Evolutionary conservation across 2,797 vertebrate species (phyloP).

Genomic region (Argyrosomus regius): DNA sequence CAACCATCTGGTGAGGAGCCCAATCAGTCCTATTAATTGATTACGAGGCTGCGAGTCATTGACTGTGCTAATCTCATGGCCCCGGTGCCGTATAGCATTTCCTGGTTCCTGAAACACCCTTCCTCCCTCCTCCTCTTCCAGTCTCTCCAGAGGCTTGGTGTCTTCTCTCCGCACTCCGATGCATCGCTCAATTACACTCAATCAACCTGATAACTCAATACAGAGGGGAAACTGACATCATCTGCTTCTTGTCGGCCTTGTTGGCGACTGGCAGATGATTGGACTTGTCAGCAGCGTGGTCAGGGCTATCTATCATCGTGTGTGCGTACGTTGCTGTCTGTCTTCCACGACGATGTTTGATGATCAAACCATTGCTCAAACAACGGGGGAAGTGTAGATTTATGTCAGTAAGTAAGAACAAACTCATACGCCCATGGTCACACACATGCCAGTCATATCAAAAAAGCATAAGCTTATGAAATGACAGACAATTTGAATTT

Average conservation of each 20-base stretch:
- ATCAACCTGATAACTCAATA: conserved; percentile 80
- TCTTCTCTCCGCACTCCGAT: conserved; percentile 75
- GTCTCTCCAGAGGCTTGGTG: conserved; percentile 66
- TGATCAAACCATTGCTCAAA: conserved; percentile 16
- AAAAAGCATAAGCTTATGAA: neutral
- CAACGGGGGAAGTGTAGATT: neutral
- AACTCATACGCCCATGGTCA: neutral
- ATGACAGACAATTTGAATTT: conserved; percentile 6
- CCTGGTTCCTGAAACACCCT: conserved; percentile 71
- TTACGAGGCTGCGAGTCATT: conserved; percentile 32
- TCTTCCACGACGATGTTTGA: conserved; percentile 25
- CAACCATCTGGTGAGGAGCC: conserved; percentile 22
- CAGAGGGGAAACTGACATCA: conserved; percentile 78
- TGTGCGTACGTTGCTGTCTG: conserved; percentile 16
- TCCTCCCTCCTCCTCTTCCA: conserved; percentile 48
- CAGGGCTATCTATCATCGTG: conserved; percentile 49
- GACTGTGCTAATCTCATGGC: conserved; percentile 61
- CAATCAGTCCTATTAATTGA: conserved; percentile 44
- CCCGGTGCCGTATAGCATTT: conserved; percentile 53
- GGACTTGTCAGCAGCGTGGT: conserved; percentile 59
- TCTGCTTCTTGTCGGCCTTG: conserved; percentile 71
- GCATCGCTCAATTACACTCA: conserved; percentile 81
- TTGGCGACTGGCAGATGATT: conserved; percentile 73
- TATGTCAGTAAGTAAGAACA: neutral
- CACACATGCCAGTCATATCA: neutral